A percentile compares a stretch with the other conserved stretches of the same genome.
Evolutionary conservation across 1,140 invertebrate species (phyloP).

Genomic region (Paramacrobiotus metropolitanus): DNA sequence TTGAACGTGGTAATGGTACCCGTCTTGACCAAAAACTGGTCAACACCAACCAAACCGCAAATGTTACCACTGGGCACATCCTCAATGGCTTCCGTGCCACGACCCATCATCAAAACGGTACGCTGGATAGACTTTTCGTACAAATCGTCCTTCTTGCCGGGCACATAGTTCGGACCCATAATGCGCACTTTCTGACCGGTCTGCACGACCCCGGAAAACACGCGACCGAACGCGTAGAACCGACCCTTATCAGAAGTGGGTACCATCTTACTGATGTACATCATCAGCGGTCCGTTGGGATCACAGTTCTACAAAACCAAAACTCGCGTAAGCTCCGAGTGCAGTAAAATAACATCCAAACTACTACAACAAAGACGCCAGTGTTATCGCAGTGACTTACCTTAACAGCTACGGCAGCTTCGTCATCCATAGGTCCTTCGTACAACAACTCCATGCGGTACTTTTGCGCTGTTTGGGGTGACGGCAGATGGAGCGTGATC

Average conservation of each 20-base stretch:
- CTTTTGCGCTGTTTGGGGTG: slow-evolving; percentile 91
- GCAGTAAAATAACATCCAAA: too few species aligned
- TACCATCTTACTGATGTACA: slow-evolving; percentile 99
- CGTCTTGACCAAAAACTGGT: slow-evolving; percentile 97
- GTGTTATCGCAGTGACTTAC: too few species aligned
- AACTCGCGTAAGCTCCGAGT: too few species aligned
- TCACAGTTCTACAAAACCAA: too few species aligned
- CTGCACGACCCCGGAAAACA: slow-evolving; percentile 80
- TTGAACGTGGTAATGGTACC: slow-evolving; percentile 97
- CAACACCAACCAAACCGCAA: slow-evolving; percentile 96
- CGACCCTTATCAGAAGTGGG: slow-evolving; percentile 97
- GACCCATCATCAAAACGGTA: slow-evolving; percentile 99
- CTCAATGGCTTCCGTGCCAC: slow-evolving; percentile 96
- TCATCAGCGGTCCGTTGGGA: slow-evolving; percentile 89
- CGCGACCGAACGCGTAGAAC: slow-evolving; percentile 99
- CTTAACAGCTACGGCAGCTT: slow-evolving; percentile 66
- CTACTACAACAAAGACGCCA: too few species aligned
- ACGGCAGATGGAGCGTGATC: slow-evolving; percentile 98
- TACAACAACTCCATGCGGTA: slow-evolving; percentile 99
- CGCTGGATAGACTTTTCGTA: slow-evolving; percentile 94
- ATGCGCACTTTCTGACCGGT: slow-evolving; percentile 90
- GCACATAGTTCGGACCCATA: slow-evolving; percentile 91
- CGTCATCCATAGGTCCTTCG: slow-evolving; percentile 90
- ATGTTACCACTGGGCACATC: slow-evolving; percentile 99
- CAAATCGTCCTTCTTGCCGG: slow-evolving; percentile 96